phyloP scores from a whole-genome alignment of 2,888 invertebrate species.

The Rhagophthalmus giganteus region DNA sequence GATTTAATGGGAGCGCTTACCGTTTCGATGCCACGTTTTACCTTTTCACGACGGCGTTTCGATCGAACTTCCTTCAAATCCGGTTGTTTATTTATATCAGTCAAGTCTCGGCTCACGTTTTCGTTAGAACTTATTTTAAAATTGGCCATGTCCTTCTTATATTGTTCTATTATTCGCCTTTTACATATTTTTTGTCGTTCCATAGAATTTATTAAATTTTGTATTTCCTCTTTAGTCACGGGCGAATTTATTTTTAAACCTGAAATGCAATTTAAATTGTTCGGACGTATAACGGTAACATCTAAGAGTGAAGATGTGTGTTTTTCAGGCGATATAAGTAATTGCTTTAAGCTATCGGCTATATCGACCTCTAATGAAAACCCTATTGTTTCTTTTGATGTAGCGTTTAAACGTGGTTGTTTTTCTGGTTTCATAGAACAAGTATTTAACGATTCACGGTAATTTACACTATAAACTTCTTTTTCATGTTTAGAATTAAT shows the following conservation, averaged over 20 bases:
- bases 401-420: neutral
- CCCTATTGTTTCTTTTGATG: conserved; percentile 34
- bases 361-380: conserved; percentile 50
- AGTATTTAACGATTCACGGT: conserved; percentile 6
- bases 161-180: conserved; percentile 36
- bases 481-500: conserved; percentile 7
- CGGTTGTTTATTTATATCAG: conserved; percentile 1
- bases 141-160: conserved; percentile 2
- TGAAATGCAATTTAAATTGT: conserved; percentile 29
- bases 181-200: conserved; percentile 40
- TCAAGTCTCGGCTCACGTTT: neutral
- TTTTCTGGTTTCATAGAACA: neutral
- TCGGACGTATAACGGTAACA: conserved; percentile 50
- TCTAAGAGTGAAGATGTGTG: conserved; percentile 45
- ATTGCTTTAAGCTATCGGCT: conserved; percentile 45
- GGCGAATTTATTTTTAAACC: neutral
- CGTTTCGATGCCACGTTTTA: neutral
- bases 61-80: no score
- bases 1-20: conserved; percentile 3
- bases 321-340: conserved; percentile 43
- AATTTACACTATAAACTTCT: conserved; percentile 19
- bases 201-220: conserved; percentile 42
- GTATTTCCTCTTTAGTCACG: conserved; percentile 27
- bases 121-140: neutral
- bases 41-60: conserved; percentile 2